Evolutionary conservation across 2,888 invertebrate genomes (phyloP), one percentile per base, ranked within the genome.

Genomic region (Drosophila aldrichi): DNA sequence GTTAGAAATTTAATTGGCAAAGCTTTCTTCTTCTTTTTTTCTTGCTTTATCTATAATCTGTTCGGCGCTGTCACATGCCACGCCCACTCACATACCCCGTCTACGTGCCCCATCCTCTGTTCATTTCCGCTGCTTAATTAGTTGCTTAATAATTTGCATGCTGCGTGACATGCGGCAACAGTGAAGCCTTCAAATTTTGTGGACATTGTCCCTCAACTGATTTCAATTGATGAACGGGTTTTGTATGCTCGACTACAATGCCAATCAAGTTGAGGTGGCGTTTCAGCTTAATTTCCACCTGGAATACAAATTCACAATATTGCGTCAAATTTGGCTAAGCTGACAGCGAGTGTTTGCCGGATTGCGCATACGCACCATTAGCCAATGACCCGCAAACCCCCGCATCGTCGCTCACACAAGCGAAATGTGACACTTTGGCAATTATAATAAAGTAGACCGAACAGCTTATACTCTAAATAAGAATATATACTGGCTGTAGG

Each of bases 1-100:
- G 82, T 77, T 82, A 81, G 79, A 77, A 83, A 88, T 81, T 84
- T 87, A 89, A 90, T 84, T 82, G 82, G 79, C 84, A 89, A 87
- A 85, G 89, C 85, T 75, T 79, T 25, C 25, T 25, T 25, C 25
- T 25, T 2, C 22, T 22, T 25, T 25, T 29, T 25, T 29, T 29
- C 8, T 76, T 73, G 71, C 56, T 18, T 44, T 43, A 25, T 52
- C 63, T 51, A 61, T 10, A 51, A 58, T 58, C 57, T 38, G 46
- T 36, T 25, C 57, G 29, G 18, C 29, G 3, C 3, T 46, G 18
- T n/a, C 25, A 22, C 20, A 38, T 12, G n/a, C 5, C n/a, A 22
- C 16, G n/a, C 38, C 52, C 34, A 18, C 8, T 6, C 32, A 25
- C 32, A 43, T 22, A 12, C 52, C 46, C 12, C 32, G n/a, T 40